Percentiles rank a stretch among this genome's conserved stretches.
These are phyloP conservation scores for Danaus plexippus DNA, from an alignment of 1,140 invertebrate species.

Conservation along the genomic window DNA sequence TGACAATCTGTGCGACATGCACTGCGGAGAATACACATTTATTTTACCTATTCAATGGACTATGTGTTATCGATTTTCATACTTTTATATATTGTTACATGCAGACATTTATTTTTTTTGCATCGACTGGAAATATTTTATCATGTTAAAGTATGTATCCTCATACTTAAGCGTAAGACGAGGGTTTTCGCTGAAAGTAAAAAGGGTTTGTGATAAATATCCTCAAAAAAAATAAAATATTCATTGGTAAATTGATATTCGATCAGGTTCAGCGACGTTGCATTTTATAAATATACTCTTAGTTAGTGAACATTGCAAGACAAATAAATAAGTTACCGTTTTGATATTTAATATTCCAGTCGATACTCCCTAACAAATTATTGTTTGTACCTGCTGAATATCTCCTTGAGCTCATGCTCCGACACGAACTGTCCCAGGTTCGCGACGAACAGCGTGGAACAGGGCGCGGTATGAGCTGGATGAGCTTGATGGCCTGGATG, in stretches of 20 bases:
- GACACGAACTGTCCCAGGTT: slow-evolving; percentile 96
- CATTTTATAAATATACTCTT: not conserved
- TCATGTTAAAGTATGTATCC: not conserved
- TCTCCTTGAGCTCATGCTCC: slow-evolving; percentile 97
- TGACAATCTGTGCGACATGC: slow-evolving; percentile 66
- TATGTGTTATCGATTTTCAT: slow-evolving; percentile 9
- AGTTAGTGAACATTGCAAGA: too few species aligned
- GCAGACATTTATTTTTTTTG: slow-evolving; percentile 32
- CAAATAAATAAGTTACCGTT: not conserved
- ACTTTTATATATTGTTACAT: slow-evolving; percentile 35
- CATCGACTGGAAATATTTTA: slow-evolving; percentile 40
- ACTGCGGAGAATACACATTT: slow-evolving; percentile 56
- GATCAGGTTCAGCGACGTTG: too few species aligned
- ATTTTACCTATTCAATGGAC: slow-evolving; percentile 21
- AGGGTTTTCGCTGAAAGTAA: too few species aligned
- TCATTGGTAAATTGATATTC: too few species aligned
- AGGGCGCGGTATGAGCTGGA: slow-evolving; percentile 74
- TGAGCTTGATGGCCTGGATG: slow-evolving; percentile 26
- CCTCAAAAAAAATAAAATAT: too few species aligned
- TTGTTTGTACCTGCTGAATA: slow-evolving; percentile 90
- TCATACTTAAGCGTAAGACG: too few species aligned
- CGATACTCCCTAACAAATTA: slow-evolving; percentile 13
- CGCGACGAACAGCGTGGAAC: slow-evolving; percentile 97
- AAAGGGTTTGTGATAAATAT: too few species aligned
- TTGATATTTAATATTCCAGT: slow-evolving; percentile 20